phyloP scores from a whole-genome alignment of 2,797 vertebrate genomes.

The Microctenopoma lineatum region DNA sequence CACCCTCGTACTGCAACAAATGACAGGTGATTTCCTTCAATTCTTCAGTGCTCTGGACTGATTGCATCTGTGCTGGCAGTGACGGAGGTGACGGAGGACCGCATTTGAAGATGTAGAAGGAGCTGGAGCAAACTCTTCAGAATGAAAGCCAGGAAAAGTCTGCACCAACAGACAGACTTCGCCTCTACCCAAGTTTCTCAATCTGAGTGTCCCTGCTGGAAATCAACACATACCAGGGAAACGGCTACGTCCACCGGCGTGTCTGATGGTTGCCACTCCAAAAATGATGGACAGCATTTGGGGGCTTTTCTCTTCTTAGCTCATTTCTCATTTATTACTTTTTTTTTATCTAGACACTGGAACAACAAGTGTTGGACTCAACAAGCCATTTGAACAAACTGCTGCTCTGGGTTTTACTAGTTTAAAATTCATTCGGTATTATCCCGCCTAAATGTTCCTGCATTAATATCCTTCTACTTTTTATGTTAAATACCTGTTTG shows the following conservation, averaged over 20 bases:
- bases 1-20: background rate
- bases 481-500: no score
- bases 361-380: no score
- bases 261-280: background rate
- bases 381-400: no score
- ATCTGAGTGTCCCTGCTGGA: background rate
- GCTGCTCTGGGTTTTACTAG: no score
- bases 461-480: no score
- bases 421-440: no score
- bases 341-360: background rate
- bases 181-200: background rate
- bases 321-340: background rate
- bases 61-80: background rate
- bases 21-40: conserved; percentile 8
- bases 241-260: background rate
- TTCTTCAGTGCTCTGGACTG: background rate
- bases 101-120: background rate
- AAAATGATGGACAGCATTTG: background rate
- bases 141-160: conserved; percentile 4
- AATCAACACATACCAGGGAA: background rate
- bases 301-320: background rate
- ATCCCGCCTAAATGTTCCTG: no score
- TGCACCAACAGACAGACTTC: background rate
- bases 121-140: background rate
- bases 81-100: conserved; percentile 12